Base-by-base conservation (phyloP, 30 jellyfish, hydroid and myxozoan species). In the Rhopilema esculentum region DNA sequence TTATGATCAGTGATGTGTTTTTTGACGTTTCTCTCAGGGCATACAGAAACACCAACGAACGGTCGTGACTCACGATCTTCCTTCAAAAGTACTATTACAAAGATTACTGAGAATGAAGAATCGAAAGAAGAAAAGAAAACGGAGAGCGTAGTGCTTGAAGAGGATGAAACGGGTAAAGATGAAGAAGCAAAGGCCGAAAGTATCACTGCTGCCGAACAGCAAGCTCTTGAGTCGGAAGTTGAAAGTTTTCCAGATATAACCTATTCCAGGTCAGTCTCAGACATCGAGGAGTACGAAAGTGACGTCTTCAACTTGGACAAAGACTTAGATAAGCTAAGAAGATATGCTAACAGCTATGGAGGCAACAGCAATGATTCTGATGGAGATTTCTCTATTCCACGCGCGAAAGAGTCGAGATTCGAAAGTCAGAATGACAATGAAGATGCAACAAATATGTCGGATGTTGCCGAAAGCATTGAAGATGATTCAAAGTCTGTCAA, bases 261-360 rank as follows among this genome's bases (percentile, higher is more conserved):
- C 0, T 85, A 85, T 57, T 85, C 94, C 1, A 75, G 77, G 63
- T 85, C 88, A 25, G 52, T 85, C 12, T 85, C 94, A 24, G 85
- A 61, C 20, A 73, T 85, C 25, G 94, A 85, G 52, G 94, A 85
- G 63, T 85, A 85, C 67, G 94, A 85, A 51, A 85, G 89, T 71
- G 88, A 74, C 25, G 69, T 85, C 12, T 85, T 85, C 63, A 88
- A 74, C 7, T 23, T 32, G 70, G 92, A 51, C 23, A 27, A 31
- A 19, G 88, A 73, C 0, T 69, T 24, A 18, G 66, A 27, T 33
- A 4, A 21, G 28, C 21, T 68, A 76, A 75, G 27, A 50, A 12
- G 12, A 40, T 12, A 40, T 40, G 57, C 57, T 2, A 77, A 31
- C 52, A 66, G 63, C 16, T 76, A 52, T 16, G 76, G 28, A n/a